Percentiles rank a stretch among this genome's conserved stretches.
Conservation (phyloP, 2,888 invertebrate genomes). For the Uropetala carovei region DNA sequence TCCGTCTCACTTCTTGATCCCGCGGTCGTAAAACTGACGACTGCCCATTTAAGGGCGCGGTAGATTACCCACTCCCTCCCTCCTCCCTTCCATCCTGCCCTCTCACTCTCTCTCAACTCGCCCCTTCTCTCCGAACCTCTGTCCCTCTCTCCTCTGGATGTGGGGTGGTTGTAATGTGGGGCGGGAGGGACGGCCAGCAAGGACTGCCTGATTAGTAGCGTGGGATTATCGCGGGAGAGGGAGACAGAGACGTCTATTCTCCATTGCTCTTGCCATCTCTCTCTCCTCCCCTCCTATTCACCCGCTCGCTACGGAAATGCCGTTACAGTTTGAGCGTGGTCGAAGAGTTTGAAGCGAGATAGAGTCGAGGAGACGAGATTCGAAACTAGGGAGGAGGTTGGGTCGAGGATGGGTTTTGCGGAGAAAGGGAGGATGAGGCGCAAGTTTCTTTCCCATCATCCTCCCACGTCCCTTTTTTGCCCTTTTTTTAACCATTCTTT, state of each 20-base stretch:
- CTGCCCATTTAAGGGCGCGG: conserved; percentile 32
- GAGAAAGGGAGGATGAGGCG: no score
- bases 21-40: conserved; percentile 23
- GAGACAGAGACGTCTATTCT: conserved; percentile 8
- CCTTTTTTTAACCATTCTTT: no score
- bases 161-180: background rate
- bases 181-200: background rate
- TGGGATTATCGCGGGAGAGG: conserved; percentile 17
- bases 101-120: no score
- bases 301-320: no score
- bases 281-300: background rate
- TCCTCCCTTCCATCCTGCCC: background rate
- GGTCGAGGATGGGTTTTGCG: no score
- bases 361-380: no score
- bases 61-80: background rate
- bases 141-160: background rate
- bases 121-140: background rate
- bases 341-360: no score
- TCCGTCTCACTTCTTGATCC: conserved; percentile 17
- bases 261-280: conserved; percentile 24
- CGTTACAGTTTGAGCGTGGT: no score
- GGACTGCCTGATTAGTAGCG: conserved; percentile 23
- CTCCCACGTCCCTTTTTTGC: no score
- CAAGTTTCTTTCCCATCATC: no score
- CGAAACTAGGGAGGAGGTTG: no score